Conservation (phyloP, 2,888 invertebrate genomes). For the Papilio elwesi region DNA sequence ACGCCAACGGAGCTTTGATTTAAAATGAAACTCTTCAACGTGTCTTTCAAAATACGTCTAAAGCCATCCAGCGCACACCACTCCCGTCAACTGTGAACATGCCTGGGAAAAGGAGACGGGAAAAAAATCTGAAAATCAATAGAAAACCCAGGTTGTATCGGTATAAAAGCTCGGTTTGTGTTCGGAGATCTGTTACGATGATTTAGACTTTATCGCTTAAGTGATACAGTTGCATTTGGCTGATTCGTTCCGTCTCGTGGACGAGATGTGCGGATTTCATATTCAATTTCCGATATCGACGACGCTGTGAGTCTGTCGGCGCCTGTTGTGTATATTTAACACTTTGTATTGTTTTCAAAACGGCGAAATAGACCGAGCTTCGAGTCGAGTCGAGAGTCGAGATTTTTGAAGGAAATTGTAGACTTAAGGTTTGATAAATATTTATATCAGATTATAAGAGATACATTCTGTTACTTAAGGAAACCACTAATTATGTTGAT, state of each 20-base stretch:
- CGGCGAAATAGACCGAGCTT: not conserved
- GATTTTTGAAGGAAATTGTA: too few relatives aligned
- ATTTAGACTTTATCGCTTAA: conserved; percentile 13
- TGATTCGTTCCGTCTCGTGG: conserved; percentile 37
- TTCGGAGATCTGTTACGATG: not conserved
- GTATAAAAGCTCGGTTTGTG: conserved; percentile 2
- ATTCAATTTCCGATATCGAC: conserved; percentile 65
- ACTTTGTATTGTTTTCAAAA: conserved; percentile 23
- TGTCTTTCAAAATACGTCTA: conserved; percentile 16
- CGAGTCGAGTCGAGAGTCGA: too few relatives aligned
- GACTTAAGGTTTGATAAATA: too few relatives aligned
- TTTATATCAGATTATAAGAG: too few relatives aligned
- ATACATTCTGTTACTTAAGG: too few relatives aligned
- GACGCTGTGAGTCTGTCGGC: conserved; percentile 45
- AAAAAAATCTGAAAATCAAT: conserved; percentile 36
- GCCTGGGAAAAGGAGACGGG: conserved; percentile 22
- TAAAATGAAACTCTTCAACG: conserved; percentile 19
- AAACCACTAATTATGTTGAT: too few relatives aligned
- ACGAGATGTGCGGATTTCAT: conserved; percentile 52
- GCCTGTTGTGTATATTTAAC: conserved; percentile 39
- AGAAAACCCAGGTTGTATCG: conserved; percentile 22
- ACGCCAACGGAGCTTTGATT: conserved; percentile 55
- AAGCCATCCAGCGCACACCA: conserved; percentile 24
- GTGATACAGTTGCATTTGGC: conserved; percentile 17
- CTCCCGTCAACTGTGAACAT: conserved; percentile 24